A percentile compares a stretch with the other conserved stretches of the same genome.
These are phyloP conservation scores for Uria lomvia DNA, from an alignment of 2,113 vertebrate genomes.

Conservation along the genomic window DNA sequence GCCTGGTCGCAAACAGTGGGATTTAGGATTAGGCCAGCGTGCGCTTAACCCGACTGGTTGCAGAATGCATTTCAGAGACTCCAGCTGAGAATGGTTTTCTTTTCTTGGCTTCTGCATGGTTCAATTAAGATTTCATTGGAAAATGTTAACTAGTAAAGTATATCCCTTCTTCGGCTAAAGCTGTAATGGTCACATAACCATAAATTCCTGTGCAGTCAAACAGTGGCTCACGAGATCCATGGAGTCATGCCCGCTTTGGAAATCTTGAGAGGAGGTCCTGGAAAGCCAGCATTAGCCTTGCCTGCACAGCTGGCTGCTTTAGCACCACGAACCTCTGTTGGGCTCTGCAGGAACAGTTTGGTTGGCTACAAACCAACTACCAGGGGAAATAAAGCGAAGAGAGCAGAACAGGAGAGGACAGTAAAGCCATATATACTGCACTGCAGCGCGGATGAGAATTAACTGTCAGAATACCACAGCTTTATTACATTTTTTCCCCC, in stretches of 20 bases:
- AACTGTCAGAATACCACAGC: not conserved
- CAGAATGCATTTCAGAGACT: not conserved
- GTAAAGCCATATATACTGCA: not conserved
- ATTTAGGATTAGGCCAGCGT: not conserved
- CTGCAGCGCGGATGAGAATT: not conserved
- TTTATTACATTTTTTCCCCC: not conserved
- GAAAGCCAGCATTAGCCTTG: not conserved
- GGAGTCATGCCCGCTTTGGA: slow-evolving; percentile 5
- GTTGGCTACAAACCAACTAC: not conserved
- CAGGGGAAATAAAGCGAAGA: not conserved
- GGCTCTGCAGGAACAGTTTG: slow-evolving; percentile 10
- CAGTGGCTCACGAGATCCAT: slow-evolving; percentile 13
- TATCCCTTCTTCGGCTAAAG: not conserved
- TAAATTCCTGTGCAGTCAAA: not conserved
- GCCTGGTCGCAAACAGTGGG: not conserved
- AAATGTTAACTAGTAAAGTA: not conserved
- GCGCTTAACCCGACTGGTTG: not conserved
- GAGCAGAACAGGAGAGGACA: not conserved
- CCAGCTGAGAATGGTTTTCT: not conserved
- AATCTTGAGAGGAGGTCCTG: not conserved
- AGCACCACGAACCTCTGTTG: not conserved
- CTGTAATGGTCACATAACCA: not conserved
- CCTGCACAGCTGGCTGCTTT: not conserved
- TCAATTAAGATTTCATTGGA: not conserved
- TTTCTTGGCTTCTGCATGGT: not conserved